Conservation (phyloP, 2,113 vertebrate genomes). For the Oryctolagus cuniculus region DNA sequence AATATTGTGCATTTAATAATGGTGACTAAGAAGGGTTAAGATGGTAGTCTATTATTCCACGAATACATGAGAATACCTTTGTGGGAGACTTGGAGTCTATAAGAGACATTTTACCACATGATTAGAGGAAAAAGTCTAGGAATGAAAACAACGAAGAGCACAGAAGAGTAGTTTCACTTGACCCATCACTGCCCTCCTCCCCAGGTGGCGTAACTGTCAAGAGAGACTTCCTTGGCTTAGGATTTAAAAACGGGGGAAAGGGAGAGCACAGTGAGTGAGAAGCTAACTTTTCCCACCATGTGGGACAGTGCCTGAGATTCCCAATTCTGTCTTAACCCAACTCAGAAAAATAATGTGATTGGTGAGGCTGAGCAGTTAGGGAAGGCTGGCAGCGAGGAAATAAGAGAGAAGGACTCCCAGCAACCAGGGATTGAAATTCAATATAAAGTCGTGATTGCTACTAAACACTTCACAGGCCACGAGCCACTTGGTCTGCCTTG, state of each 20-base stretch:
- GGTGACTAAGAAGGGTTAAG: neutral
- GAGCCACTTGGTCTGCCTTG: too few relatives aligned
- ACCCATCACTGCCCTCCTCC: neutral
- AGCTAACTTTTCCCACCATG: neutral
- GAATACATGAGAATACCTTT: neutral
- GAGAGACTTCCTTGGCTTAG: neutral
- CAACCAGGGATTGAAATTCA: too few relatives aligned
- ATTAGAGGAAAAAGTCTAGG: neutral
- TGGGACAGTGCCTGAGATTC: too few relatives aligned
- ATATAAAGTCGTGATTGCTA: too few relatives aligned
- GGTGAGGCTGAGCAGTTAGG: too few relatives aligned
- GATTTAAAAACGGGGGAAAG: neutral
- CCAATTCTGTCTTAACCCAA: neutral
- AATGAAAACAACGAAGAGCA: neutral
- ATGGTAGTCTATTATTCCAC: neutral
- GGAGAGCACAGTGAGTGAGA: neutral
- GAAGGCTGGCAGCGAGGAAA: too few relatives aligned
- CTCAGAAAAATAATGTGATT: neutral
- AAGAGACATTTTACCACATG: too few relatives aligned
- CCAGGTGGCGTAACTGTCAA: neutral
- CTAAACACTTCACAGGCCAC: too few relatives aligned
- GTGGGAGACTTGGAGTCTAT: neutral
- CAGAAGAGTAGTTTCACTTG: neutral
- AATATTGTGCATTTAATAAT: neutral
- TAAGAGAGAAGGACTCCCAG: too few relatives aligned